phyloP scores from a whole-genome alignment of 37 sponge, comb jelly and placozoan species.

The Diacarnus erythraeanus region DNA sequence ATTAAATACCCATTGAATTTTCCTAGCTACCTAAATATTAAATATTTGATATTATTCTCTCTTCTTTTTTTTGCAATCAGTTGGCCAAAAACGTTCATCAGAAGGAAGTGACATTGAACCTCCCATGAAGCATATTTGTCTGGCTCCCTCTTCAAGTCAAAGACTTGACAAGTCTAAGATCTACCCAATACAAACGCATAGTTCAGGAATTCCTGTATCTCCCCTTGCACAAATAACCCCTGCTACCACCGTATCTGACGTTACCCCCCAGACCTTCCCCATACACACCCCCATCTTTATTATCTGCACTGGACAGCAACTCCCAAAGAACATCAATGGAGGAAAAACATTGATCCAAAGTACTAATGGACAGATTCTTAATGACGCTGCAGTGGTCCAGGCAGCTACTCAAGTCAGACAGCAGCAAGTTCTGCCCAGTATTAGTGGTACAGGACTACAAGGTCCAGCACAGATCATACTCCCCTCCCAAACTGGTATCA shows the following conservation, averaged over 20 bases:
- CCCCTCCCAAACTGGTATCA: neutral
- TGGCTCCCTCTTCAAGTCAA: neutral
- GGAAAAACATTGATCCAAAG: neutral
- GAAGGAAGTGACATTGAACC: neutral
- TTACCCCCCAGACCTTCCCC: neutral
- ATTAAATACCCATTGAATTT: too few species aligned
- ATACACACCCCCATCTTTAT: neutral
- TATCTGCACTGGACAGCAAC: neutral
- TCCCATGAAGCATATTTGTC: neutral
- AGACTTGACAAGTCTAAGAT: neutral
- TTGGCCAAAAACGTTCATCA: conserved; percentile 18
- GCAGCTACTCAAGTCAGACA: neutral
- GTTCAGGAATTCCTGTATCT: neutral
- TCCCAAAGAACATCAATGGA: neutral
- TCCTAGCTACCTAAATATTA: neutral
- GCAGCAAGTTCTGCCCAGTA: neutral
- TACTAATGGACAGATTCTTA: neutral
- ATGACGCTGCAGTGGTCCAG: neutral
- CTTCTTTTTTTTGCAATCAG: neutral
- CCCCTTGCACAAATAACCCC: neutral
- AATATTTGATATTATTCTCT: neutral
- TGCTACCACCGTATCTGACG: neutral
- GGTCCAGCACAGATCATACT: neutral
- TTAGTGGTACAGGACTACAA: neutral
- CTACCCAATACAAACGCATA: neutral